These are phyloP conservation scores for Drosophila paranaensis DNA, from an alignment of 2,888 invertebrate genomes.

Conservation along the genomic window DNA sequence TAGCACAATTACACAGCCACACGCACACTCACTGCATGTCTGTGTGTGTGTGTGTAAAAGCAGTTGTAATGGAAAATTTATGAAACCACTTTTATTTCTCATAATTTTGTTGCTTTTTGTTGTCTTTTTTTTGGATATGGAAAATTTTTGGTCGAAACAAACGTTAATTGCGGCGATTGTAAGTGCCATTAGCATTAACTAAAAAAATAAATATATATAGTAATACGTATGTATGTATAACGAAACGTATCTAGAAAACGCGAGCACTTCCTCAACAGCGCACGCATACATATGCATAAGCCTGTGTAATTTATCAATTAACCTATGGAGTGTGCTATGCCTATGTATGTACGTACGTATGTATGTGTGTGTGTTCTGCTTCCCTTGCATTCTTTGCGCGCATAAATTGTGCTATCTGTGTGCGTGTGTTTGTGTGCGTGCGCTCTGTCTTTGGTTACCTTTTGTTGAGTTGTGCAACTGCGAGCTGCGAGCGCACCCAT, in stretches of 20 bases:
- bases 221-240: constrained; percentile 1
- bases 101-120: constrained; percentile 14
- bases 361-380: constrained; percentile 50
- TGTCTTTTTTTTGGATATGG: constrained; percentile 42
- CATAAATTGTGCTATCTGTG: constrained; percentile 23
- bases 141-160: constrained; percentile 61
- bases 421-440: constrained; percentile 25
- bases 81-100: constrained; percentile 36
- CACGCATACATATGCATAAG: constrained; percentile 12
- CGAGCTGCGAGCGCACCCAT: constrained; percentile 37
- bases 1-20: constrained; percentile 21
- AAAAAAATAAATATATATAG: constrained; percentile 10
- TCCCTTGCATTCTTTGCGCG: constrained; percentile 53
- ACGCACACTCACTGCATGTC: background rate
- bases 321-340: constrained; percentile 48
- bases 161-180: constrained; percentile 55
- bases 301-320: constrained; percentile 53
- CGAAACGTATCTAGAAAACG: constrained; percentile 19
- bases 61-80: constrained; percentile 66
- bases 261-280: constrained; percentile 61
- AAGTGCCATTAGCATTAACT: constrained; percentile 33
- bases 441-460: constrained; percentile 42
- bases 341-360: background rate
- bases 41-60: constrained; percentile 16
- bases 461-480: constrained; percentile 65